Conservation (phyloP, 2,888 invertebrate genomes). For the Agriopis leucophaearia region DNA sequence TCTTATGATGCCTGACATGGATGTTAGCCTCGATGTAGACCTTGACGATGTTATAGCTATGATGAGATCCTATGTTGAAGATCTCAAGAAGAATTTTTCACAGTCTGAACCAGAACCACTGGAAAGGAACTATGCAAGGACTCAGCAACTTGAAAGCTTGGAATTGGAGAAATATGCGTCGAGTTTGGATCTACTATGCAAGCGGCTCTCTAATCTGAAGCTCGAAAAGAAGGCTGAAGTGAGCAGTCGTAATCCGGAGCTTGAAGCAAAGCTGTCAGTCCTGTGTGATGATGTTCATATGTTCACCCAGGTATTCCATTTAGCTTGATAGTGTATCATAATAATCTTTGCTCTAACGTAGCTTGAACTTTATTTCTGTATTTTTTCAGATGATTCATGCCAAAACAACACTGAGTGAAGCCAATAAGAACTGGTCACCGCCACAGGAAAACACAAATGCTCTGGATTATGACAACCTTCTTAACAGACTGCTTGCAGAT, state of each 20-base stretch:
- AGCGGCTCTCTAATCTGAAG: conserved; percentile 69
- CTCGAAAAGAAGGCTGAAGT: conserved; percentile 57
- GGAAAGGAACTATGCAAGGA: conserved; percentile 35
- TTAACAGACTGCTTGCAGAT: conserved; percentile 70
- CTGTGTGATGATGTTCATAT: conserved; percentile 72
- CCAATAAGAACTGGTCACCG: conserved; percentile 60
- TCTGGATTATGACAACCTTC: conserved; percentile 66
- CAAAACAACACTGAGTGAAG: conserved; percentile 64
- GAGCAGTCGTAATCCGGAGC: conserved; percentile 60
- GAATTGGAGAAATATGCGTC: conserved; percentile 69
- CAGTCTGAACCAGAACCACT: conserved; percentile 45
- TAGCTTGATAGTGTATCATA: not conserved
- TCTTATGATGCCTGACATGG: conserved; percentile 71
- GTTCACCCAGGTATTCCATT: conserved; percentile 68
- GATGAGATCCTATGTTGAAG: conserved; percentile 71
- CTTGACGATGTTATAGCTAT: conserved; percentile 66
- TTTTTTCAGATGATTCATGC: conserved; percentile 75
- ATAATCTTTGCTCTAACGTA: not conserved
- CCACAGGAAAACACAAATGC: conserved; percentile 52
- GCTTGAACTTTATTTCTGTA: not conserved
- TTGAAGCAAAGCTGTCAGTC: conserved; percentile 68
- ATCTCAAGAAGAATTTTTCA: conserved; percentile 64
- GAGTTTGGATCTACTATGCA: conserved; percentile 71
- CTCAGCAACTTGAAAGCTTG: conserved; percentile 54
- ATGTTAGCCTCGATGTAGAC: conserved; percentile 60